phyloP scores from a whole-genome alignment of 2,113 vertebrate species.

The Hylia prasina region DNA sequence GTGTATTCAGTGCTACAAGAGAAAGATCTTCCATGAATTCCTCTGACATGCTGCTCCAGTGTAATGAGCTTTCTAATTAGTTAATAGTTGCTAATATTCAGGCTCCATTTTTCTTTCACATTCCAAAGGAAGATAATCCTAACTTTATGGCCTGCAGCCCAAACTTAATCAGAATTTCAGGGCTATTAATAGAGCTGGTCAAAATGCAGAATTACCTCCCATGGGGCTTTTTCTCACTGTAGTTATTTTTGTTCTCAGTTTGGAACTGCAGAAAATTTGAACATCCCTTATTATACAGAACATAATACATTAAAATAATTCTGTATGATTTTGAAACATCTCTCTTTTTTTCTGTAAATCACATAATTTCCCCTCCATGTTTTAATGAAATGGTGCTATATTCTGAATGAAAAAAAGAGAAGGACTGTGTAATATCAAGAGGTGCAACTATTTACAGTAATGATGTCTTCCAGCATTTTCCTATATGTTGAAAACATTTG shows the following conservation, averaged over 20 bases:
- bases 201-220: neutral
- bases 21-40: neutral
- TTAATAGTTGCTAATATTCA: neutral
- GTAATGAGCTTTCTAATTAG: neutral
- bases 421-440: neutral
- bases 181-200: neutral
- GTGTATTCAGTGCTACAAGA: neutral
- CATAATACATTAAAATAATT: neutral
- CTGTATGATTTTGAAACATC: neutral
- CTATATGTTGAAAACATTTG: neutral
- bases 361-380: neutral
- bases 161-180: neutral
- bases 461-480: neutral
- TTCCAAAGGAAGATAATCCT: neutral
- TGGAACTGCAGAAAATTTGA: neutral
- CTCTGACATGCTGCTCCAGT: neutral
- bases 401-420: neutral
- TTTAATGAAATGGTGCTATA: neutral
- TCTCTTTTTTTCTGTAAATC: neutral
- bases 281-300: neutral
- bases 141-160: neutral
- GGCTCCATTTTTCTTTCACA: constrained; percentile 1
- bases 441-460: neutral
- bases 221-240: neutral
- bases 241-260: neutral